Evolutionary conservation across 1,140 invertebrate species (phyloP).

Genomic region (Papilio polytes): DNA sequence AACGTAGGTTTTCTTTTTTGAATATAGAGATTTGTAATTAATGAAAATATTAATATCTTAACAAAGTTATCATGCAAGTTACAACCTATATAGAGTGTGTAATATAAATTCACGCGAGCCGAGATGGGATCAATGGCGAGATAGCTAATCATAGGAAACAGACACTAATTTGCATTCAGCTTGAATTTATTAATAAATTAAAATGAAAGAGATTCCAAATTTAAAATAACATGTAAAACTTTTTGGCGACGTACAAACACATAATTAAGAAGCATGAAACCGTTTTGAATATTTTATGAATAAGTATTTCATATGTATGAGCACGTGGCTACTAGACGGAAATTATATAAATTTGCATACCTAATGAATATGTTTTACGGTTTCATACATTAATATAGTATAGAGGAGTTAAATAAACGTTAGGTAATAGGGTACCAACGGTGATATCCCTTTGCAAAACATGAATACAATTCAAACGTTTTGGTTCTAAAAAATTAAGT

Average conservation of each 20-base stretch:
- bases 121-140: background rate
- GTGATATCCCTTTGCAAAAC: background rate
- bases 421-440: background rate
- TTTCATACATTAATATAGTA: slow-evolving; percentile 36
- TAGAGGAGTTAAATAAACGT: background rate
- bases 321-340: slow-evolving; percentile 75
- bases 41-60: background rate
- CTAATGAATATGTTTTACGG: slow-evolving; percentile 67
- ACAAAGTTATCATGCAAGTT: background rate
- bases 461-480: background rate
- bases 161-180: slow-evolving; percentile 13
- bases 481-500: background rate
- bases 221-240: slow-evolving; percentile 65
- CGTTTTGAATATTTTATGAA: slow-evolving; percentile 80
- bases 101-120: background rate
- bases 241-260: slow-evolving; percentile 72
- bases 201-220: slow-evolving; percentile 45
- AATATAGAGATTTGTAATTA: no score
- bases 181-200: slow-evolving; percentile 25
- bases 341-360: slow-evolving; percentile 77
- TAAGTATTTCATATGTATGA: slow-evolving; percentile 80
- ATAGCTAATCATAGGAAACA: slow-evolving; percentile 22
- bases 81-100: background rate
- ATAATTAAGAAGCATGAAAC: slow-evolving; percentile 81
- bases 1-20: no score